Conservation (phyloP, 2,888 invertebrate species). For the Hirudinaria manillensis region DNA sequence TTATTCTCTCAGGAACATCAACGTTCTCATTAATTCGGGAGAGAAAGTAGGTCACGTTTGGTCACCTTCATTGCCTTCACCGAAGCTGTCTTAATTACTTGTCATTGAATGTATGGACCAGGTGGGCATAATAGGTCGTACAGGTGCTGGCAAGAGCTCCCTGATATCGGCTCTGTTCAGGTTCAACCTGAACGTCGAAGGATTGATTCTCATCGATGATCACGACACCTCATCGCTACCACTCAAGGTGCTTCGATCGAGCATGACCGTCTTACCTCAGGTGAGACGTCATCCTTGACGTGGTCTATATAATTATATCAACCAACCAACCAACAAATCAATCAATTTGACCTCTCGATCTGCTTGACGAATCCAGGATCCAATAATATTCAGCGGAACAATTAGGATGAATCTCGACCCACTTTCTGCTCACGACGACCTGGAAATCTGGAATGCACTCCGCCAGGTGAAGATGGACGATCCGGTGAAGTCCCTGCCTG, state of each 20-base stretch:
- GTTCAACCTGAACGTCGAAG: slow-evolving; percentile 35
- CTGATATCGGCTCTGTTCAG: slow-evolving; percentile 38
- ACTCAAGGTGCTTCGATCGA: slow-evolving; percentile 45
- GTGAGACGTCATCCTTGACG: slow-evolving; percentile 32
- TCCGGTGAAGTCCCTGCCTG: slow-evolving; percentile 46
- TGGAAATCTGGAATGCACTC: slow-evolving; percentile 49
- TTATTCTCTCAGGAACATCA: slow-evolving; percentile 41
- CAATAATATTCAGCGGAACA: slow-evolving; percentile 38
- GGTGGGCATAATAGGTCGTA: slow-evolving; percentile 40
- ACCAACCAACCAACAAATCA: too few species aligned
- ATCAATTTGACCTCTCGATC: too few species aligned
- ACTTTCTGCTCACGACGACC: slow-evolving; percentile 47
- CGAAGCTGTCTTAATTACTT: not conserved
- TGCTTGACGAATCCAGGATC: slow-evolving; percentile 32
- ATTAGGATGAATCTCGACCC: slow-evolving; percentile 51
- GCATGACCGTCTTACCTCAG: slow-evolving; percentile 50
- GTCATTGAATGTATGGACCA: slow-evolving; percentile 15
- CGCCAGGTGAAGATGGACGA: slow-evolving; percentile 51
- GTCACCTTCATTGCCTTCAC: not conserved
- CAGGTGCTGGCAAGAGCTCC: slow-evolving; percentile 40
- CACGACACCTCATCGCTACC: slow-evolving; percentile 35
- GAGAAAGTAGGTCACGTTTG: slow-evolving; percentile 47
- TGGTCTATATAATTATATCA: too few species aligned
- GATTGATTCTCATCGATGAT: slow-evolving; percentile 38
- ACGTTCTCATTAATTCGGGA: slow-evolving; percentile 35